Base-by-base conservation (phyloP, 2,113 vertebrate species). In the Melanocharis versteri region DNA sequence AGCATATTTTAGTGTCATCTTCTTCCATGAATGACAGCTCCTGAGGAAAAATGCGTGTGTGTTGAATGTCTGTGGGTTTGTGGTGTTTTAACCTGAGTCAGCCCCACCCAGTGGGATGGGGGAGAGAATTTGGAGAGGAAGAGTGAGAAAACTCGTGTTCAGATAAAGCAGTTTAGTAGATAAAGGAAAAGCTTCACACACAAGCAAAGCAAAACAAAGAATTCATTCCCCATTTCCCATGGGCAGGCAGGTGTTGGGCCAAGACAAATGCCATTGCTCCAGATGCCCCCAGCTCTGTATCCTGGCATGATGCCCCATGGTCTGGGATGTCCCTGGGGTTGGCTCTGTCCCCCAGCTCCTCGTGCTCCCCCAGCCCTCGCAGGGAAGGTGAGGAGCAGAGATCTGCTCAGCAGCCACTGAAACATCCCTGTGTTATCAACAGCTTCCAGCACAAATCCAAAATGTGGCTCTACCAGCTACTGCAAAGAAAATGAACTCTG, bases 271-370 rank as follows among this genome's bases (percentile, higher is more conserved):
- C 8, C 33, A 11, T 4, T 6, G 5, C 22, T 33, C 2, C 37
- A 37, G 13, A 12, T 15, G 6, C 33, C 16, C 2, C 51, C 60
- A 66, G 77, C 60, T 44, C 58, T 37, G 2, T 6, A 0, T 40
- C 31, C 50, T 7, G 15, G 6, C 5, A 2, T 2, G 48, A 6
- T n/a, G 11, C 33, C 31, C 21, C 5, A 0, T 13, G 68, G 8
- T 19, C 58, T 81, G 76, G 68, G 58, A 1, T 26, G 5, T 15
- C 37, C 57, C 58, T 45, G 68, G 68, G 22, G 10, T 2, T 19
- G 24, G 18, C 51, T 44, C 14, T 80, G 76, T 12, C 65, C 73
- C 21, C 37, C 50, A 56, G 8, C 69, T 18, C 39, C 70, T 40
- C 2, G 3, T 69, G 65, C 24, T 19, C 12, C 80, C 56, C 39